phyloP scores from a whole-genome alignment of 2,888 invertebrate genomes.

The Rhynchonema sp. region DNA sequence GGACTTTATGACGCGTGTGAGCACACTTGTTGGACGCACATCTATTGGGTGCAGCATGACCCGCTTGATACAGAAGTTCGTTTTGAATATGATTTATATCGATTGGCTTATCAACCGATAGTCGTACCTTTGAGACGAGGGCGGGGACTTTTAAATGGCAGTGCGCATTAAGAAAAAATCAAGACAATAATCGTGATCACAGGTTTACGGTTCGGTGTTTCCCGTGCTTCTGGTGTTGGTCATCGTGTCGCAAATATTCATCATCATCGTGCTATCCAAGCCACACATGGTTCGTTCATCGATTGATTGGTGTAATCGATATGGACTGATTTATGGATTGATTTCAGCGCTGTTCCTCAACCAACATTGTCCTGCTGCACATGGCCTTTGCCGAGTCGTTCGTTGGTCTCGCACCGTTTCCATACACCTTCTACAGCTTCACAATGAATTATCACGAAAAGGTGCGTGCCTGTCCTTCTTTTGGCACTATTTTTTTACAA shows the following conservation, averaged over 20 bases:
- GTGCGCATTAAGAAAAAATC: too few species aligned
- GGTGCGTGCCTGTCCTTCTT: too few species aligned
- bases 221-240: slow-evolving; percentile 63
- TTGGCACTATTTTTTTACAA: too few species aligned
- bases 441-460: too few species aligned
- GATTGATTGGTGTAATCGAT: neutral
- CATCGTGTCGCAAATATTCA: slow-evolving; percentile 69
- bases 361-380: slow-evolving; percentile 75
- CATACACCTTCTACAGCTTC: slow-evolving; percentile 49
- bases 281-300: slow-evolving; percentile 48
- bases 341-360: slow-evolving; percentile 33
- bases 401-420: slow-evolving; percentile 69
- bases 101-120: too few species aligned
- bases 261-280: slow-evolving; percentile 68
- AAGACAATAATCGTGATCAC: too few species aligned
- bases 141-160: too few species aligned
- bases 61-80: neutral
- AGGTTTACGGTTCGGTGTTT: slow-evolving; percentile 13
- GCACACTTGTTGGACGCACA: neutral
- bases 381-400: slow-evolving; percentile 89
- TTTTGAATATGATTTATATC: too few species aligned
- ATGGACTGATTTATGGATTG: neutral
- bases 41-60: neutral
- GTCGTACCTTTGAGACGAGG: too few species aligned
- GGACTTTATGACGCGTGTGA: neutral